These are phyloP conservation scores for Sminthurides aquaticus DNA, from an alignment of 2,888 invertebrate genomes.

Conservation along the genomic window DNA sequence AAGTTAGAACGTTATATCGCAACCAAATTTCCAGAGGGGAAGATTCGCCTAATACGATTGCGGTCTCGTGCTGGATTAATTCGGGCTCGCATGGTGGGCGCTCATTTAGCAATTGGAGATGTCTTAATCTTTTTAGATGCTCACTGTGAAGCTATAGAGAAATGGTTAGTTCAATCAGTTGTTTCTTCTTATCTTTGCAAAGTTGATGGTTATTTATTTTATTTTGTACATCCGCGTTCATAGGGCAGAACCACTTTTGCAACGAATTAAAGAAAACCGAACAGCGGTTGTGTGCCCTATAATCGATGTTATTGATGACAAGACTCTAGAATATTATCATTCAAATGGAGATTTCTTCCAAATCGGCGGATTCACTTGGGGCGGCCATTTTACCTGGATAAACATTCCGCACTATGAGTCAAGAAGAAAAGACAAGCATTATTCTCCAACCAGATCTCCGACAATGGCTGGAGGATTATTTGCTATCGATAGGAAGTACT, in stretches of 20 bases:
- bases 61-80: slow-evolving; percentile 24
- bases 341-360: slow-evolving; percentile 50
- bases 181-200: not conserved
- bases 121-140: slow-evolving; percentile 81
- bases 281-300: slow-evolving; percentile 83
- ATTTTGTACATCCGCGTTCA: too few relatives aligned
- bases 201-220: not conserved
- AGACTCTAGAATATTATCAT: slow-evolving; percentile 65
- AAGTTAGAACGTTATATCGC: slow-evolving; percentile 72
- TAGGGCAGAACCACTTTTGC: slow-evolving; percentile 76
- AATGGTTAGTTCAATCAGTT: slow-evolving; percentile 59
- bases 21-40: slow-evolving; percentile 58
- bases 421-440: slow-evolving; percentile 31
- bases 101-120: slow-evolving; percentile 70
- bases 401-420: slow-evolving; percentile 37
- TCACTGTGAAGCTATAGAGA: slow-evolving; percentile 74
- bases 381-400: slow-evolving; percentile 73
- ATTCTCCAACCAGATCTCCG: slow-evolving; percentile 66
- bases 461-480: slow-evolving; percentile 98
- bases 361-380: slow-evolving; percentile 80
- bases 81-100: slow-evolving; percentile 74
- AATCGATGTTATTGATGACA: slow-evolving; percentile 79
- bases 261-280: slow-evolving; percentile 70
- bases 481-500: slow-evolving; percentile 84
- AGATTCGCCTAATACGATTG: slow-evolving; percentile 66